Evolutionary conservation across 2,888 invertebrate genomes (phyloP).

Genomic region (Pristionchus exspectatus): DNA sequence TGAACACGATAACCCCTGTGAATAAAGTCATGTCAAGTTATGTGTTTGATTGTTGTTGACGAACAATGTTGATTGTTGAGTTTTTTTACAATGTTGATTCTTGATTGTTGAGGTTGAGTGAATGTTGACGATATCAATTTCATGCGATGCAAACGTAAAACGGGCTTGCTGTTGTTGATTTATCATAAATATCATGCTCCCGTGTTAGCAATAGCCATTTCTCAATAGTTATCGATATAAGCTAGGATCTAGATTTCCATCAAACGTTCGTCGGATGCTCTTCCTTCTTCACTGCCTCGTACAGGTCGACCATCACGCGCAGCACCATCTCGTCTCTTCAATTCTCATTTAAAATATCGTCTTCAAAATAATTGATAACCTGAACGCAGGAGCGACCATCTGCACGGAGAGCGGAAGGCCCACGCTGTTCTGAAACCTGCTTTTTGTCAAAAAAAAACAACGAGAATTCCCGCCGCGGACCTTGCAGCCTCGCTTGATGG

Average conservation of each 20-base stretch:
- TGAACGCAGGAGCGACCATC: background rate
- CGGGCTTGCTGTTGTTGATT: too few relatives aligned
- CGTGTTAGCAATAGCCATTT: too few relatives aligned
- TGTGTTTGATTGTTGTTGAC: too few relatives aligned
- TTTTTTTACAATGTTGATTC: too few relatives aligned
- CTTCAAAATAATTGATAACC: background rate
- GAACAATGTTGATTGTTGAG: too few relatives aligned
- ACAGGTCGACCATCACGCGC: constrained; percentile 80
- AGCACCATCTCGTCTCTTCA: constrained; percentile 69
- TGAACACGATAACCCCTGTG: background rate
- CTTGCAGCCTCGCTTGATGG: background rate
- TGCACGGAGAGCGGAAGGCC: constrained; percentile 39
- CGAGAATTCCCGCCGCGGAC: background rate
- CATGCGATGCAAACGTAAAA: too few relatives aligned
- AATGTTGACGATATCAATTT: too few relatives aligned
- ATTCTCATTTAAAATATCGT: background rate
- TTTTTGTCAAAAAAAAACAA: background rate
- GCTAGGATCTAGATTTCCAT: too few relatives aligned
- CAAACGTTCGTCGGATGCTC: background rate
- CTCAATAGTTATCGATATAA: too few relatives aligned
- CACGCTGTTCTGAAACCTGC: constrained; percentile 20
- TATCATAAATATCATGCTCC: too few relatives aligned
- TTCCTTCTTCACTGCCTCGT: constrained; percentile 74
- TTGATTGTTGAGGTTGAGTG: too few relatives aligned
- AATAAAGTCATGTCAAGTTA: too few relatives aligned